Conservation (phyloP, 53 echinoderm and acorn worm species). For the Temnopleurus reevesii region DNA sequence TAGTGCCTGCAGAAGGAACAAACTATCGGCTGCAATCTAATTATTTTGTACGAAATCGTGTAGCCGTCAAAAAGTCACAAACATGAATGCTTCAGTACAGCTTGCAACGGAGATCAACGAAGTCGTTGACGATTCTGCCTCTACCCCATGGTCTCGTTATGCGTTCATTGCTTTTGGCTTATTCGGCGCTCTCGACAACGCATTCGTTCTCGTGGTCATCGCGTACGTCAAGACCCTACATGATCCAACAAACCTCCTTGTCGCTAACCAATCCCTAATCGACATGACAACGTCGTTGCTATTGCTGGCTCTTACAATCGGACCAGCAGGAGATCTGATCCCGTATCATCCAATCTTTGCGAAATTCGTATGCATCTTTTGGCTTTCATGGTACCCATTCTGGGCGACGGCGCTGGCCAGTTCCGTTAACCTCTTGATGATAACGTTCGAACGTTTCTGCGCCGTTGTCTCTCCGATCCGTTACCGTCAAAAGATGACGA, state of each 20-base stretch:
- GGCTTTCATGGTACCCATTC: background rate
- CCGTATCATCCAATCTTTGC: background rate
- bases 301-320: background rate
- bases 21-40: too few relatives aligned
- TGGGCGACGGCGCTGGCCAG: background rate
- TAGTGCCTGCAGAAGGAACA: too few relatives aligned
- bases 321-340: background rate
- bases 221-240: background rate
- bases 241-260: background rate
- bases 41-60: too few relatives aligned
- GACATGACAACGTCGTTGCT: background rate
- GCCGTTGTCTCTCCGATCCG: background rate
- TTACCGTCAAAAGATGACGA: background rate
- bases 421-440: background rate
- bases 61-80: too few relatives aligned
- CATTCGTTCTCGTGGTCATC: background rate
- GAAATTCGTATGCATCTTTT: background rate
- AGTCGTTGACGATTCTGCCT: background rate
- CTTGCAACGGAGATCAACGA: background rate
- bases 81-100: too few relatives aligned
- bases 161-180: background rate
- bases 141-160: background rate
- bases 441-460: background rate
- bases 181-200: constrained; percentile 28
- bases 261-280: constrained; percentile 18